These are phyloP conservation scores for Micropterix aruncella DNA, from an alignment of 2,888 invertebrate species.

Conservation along the genomic window DNA sequence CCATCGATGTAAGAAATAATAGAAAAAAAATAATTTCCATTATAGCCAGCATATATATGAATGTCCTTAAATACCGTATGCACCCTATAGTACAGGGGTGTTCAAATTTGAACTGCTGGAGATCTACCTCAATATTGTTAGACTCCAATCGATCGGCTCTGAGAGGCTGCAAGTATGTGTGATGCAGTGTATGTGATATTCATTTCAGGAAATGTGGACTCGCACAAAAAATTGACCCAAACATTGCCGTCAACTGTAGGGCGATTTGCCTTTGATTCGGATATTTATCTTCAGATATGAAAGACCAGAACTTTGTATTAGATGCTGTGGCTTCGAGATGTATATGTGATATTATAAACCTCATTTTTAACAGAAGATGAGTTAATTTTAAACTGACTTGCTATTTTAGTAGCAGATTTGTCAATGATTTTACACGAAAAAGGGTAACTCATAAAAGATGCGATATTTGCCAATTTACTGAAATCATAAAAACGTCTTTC, in stretches of 20 bases:
- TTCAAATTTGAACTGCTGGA: too few relatives aligned
- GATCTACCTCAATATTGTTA: too few relatives aligned
- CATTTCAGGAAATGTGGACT: constrained; percentile 7
- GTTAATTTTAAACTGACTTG: constrained; percentile 8
- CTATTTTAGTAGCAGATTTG: constrained; percentile 9
- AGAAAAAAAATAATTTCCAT: too few relatives aligned
- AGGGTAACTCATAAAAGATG: constrained; percentile 5
- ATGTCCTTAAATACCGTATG: too few relatives aligned
- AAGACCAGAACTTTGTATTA: constrained; percentile 5
- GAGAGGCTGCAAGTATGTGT: too few relatives aligned
- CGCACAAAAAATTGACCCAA: constrained; percentile 5
- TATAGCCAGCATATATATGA: too few relatives aligned
- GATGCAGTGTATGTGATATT: too few relatives aligned
- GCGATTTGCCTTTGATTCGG: constrained; percentile 6
- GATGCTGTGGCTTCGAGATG: constrained; percentile 8
- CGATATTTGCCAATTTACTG: constrained; percentile 8
- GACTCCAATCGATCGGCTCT: too few relatives aligned
- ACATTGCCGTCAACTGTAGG: constrained; percentile 8
- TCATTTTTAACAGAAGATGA: constrained; percentile 8
- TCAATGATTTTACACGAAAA: constrained; percentile 9
- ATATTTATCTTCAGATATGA: constrained; percentile 9
- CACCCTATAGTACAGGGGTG: too few relatives aligned
- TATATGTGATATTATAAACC: constrained; percentile 8
- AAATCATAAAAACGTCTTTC: constrained; percentile 8
- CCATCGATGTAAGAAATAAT: too few relatives aligned